A percentile compares a stretch with the other conserved stretches of the same genome.
phyloP scores from a whole-genome alignment of 2,888 invertebrate species.

The Catocala fraxini region DNA sequence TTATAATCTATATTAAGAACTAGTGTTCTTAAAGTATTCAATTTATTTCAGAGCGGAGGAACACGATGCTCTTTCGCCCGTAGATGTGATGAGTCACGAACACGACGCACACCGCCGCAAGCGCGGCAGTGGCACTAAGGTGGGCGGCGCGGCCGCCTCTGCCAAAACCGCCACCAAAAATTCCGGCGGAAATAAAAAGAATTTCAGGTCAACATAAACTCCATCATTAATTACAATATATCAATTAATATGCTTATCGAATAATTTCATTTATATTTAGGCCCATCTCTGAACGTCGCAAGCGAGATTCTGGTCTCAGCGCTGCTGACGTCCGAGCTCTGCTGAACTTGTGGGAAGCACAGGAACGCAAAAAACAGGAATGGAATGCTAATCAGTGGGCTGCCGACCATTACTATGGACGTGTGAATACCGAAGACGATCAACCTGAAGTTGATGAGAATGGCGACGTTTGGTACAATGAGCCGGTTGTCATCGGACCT shows the following conservation, averaged over 20 bases:
- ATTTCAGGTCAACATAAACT: slow-evolving; percentile 73
- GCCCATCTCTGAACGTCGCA: slow-evolving; percentile 84
- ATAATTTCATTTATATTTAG: slow-evolving; percentile 59
- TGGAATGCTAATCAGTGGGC: slow-evolving; percentile 82
- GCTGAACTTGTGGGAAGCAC: slow-evolving; percentile 88
- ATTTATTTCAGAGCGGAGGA: slow-evolving; percentile 67
- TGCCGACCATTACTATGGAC: slow-evolving; percentile 76
- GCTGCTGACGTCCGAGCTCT: slow-evolving; percentile 89
- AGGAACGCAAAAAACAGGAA: slow-evolving; percentile 85
- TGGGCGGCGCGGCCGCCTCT: slow-evolving; percentile 80
- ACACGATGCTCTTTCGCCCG: slow-evolving; percentile 68
- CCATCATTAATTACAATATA: slow-evolving; percentile 28
- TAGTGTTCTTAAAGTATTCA: slow-evolving; percentile 18
- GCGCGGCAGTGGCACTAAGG: slow-evolving; percentile 80
- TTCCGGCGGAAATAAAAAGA: slow-evolving; percentile 81
- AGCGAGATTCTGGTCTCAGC: slow-evolving; percentile 88
- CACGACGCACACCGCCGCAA: slow-evolving; percentile 75
- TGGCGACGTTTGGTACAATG: slow-evolving; percentile 88
- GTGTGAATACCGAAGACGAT: slow-evolving; percentile 79
- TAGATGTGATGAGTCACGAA: slow-evolving; percentile 71
- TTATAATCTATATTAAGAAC: slow-evolving; percentile 27
- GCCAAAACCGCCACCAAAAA: slow-evolving; percentile 82
- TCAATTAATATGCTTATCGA: slow-evolving; percentile 30
- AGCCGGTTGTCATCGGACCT: slow-evolving; percentile 84
- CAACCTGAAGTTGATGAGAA: slow-evolving; percentile 84